Evolutionary conservation across 2,797 vertebrate species (phyloP).

Genomic region (Oryzias sinensis): DNA sequence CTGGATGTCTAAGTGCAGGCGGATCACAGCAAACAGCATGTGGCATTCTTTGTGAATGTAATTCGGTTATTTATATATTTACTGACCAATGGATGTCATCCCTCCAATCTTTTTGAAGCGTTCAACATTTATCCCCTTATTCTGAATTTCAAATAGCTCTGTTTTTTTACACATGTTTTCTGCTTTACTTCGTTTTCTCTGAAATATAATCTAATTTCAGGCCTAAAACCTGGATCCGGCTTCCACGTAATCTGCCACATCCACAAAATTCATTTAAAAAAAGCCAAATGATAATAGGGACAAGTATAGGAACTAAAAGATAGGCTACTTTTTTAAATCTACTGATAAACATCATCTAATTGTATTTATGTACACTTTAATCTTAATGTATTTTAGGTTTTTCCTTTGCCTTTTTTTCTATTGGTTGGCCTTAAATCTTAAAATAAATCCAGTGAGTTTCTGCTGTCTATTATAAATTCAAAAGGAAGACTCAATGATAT

Average conservation of each 20-base stretch:
- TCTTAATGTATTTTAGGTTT: constrained; percentile 12
- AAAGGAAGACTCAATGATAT: constrained; percentile 74
- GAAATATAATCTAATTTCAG: background rate
- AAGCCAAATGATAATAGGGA: constrained; percentile 23
- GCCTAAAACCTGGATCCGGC: background rate
- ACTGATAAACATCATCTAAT: constrained; percentile 36
- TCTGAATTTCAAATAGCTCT: constrained; percentile 19
- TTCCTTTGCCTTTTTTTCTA: constrained; percentile 11
- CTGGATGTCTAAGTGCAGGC: constrained; percentile 27
- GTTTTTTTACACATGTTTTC: background rate
- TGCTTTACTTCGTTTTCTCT: background rate
- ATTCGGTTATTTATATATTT: constrained; percentile 11
- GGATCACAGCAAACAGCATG: constrained; percentile 29
- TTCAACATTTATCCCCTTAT: constrained; percentile 35
- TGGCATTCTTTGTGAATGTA: constrained; percentile 33
- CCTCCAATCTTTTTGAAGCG: constrained; percentile 55
- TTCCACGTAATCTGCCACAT: too few species aligned
- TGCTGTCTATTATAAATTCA: constrained; percentile 38
- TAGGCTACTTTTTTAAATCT: constrained; percentile 37
- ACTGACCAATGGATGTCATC: constrained; percentile 51
- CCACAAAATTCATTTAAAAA: constrained; percentile 1
- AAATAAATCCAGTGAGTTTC: constrained; percentile 31
- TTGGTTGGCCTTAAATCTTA: constrained; percentile 1
- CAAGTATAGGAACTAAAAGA: constrained; percentile 8
- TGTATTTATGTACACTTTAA: constrained; percentile 33